phyloP scores from a whole-genome alignment of 2,888 invertebrate genomes.

The Xiphydria camelus region DNA sequence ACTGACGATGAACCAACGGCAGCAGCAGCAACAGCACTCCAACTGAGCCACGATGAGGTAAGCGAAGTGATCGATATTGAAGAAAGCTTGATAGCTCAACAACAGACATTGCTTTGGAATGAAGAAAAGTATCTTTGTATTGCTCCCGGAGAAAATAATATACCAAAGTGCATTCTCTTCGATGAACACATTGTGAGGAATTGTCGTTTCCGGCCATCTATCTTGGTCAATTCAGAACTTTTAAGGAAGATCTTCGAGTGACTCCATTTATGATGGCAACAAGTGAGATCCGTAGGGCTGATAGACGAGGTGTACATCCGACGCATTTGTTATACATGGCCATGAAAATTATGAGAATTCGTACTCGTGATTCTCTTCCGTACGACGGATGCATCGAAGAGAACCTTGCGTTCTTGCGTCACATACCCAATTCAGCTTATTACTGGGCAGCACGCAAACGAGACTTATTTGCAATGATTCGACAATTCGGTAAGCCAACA shows the following conservation, averaged over 20 bases:
- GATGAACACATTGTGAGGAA: conserved; percentile 53
- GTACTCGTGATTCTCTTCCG: neutral
- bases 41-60: conserved; percentile 2
- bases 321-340: conserved; percentile 45
- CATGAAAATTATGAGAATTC: conserved; percentile 48
- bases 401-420: conserved; percentile 17
- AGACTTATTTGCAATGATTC: conserved; percentile 29
- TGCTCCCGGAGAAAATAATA: conserved; percentile 28
- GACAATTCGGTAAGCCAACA: conserved; percentile 49
- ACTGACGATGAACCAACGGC: neutral
- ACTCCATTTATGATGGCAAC: conserved; percentile 50
- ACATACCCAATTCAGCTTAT: neutral
- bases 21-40: neutral
- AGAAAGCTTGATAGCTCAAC: conserved; percentile 28
- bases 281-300: conserved; percentile 49
- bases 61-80: conserved; percentile 23
- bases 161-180: conserved; percentile 43
- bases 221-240: conserved; percentile 41
- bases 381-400: conserved; percentile 27
- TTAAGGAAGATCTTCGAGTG: conserved; percentile 35
- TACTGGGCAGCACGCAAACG: conserved; percentile 9
- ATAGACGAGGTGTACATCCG: conserved; percentile 50
- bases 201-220: conserved; percentile 55
- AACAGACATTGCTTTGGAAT: conserved; percentile 27
- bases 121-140: conserved; percentile 25